These are phyloP conservation scores for Periophthalmus modestus DNA, from an alignment of 2,113 vertebrate genomes.

Conservation along the genomic window DNA sequence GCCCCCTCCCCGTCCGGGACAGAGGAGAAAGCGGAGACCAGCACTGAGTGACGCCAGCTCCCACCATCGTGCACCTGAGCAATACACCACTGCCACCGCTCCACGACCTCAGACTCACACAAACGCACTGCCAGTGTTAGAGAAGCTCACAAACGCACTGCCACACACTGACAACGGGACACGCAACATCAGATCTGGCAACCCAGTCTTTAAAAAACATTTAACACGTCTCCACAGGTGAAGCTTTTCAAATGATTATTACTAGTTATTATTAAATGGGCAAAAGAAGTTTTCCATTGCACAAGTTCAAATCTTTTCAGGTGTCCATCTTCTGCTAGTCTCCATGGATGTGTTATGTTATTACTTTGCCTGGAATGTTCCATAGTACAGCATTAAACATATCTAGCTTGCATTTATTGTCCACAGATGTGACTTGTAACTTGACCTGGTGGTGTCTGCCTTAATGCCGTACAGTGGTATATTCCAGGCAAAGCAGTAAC, in stretches of 20 bases:
- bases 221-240: not conserved
- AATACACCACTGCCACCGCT: slow-evolving; percentile 44
- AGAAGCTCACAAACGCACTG: slow-evolving; percentile 48
- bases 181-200: slow-evolving; percentile 18
- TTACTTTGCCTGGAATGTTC: too few species aligned
- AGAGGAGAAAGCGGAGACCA: slow-evolving; percentile 77
- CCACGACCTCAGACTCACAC: slow-evolving; percentile 4
- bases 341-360: too few species aligned
- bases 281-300: too few species aligned
- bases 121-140: slow-evolving; percentile 53
- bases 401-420: too few species aligned
- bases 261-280: too few species aligned
- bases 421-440: too few species aligned
- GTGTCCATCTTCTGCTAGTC: too few species aligned
- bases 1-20: slow-evolving; percentile 53
- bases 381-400: too few species aligned
- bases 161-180: slow-evolving; percentile 31
- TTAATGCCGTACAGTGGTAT: too few species aligned
- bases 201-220: not conserved
- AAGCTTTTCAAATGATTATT: not conserved
- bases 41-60: slow-evolving; percentile 71
- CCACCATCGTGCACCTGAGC: not conserved
- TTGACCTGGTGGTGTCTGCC: too few species aligned
- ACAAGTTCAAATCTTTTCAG: too few species aligned
- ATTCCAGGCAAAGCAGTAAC: too few species aligned